Evolutionary conservation across 2,113 vertebrate genomes (phyloP).

Genomic region (Pangasianodon hypophthalmus): DNA sequence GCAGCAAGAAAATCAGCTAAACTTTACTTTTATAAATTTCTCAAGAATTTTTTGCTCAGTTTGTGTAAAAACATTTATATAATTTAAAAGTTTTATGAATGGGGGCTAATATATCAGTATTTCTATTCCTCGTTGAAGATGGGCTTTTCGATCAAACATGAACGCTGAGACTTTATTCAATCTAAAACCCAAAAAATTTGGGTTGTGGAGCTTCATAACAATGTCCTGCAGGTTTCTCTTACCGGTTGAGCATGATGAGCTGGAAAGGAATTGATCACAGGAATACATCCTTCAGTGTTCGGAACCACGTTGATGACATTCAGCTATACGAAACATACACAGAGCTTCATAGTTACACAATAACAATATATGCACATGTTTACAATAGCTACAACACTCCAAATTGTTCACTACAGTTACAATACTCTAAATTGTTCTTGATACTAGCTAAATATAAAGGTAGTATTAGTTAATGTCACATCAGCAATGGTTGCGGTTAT

Average conservation of each 20-base stretch:
- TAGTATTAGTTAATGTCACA: not conserved
- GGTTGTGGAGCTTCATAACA: not conserved
- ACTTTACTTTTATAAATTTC: not conserved
- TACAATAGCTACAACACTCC: not conserved
- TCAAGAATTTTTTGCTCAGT: not conserved
- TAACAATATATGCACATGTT: not conserved
- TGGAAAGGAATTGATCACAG: not conserved
- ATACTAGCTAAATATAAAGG: not conserved
- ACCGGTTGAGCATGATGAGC: not conserved
- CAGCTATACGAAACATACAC: not conserved
- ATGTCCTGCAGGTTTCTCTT: not conserved
- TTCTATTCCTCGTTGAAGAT: not conserved
- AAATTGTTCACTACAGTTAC: not conserved
- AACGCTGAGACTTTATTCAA: not conserved
- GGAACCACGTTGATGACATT: constrained; percentile 8
- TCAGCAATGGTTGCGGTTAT: not conserved
- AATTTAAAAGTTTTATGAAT: not conserved
- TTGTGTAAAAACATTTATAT: not conserved
- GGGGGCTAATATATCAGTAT: not conserved
- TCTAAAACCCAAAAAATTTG: not conserved
- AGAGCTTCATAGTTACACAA: not conserved
- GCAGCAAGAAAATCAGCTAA: no score
- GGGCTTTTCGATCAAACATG: not conserved
- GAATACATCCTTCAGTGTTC: not conserved
- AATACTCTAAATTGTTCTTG: not conserved